A percentile compares a stretch with the other conserved stretches of the same genome.
These are phyloP conservation scores for Oreochromis niloticus DNA, from an alignment of 2,113 vertebrate species.

Conservation along the genomic window DNA sequence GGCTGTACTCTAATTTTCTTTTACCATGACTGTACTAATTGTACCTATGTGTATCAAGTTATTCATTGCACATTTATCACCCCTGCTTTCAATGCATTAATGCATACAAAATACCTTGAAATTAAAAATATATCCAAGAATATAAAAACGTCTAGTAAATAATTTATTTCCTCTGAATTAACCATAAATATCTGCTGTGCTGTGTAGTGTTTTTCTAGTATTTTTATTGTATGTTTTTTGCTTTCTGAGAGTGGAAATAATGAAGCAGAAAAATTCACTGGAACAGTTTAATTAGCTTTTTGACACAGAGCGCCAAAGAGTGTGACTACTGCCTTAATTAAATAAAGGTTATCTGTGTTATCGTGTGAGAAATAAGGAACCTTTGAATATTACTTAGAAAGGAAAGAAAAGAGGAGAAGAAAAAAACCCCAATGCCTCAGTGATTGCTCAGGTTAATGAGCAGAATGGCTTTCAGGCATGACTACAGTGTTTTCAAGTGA, in stretches of 20 bases:
- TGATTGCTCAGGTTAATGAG: neutral
- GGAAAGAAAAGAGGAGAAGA: neutral
- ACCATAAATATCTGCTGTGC: neutral
- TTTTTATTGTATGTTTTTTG: neutral
- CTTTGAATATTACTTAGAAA: neutral
- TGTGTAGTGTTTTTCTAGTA: neutral
- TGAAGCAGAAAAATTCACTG: neutral
- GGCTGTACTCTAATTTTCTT: neutral
- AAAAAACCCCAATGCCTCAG: neutral
- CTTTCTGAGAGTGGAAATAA: neutral
- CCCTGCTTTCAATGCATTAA: neutral
- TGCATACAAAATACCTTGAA: neutral
- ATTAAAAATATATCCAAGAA: neutral
- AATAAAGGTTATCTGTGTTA: constrained; percentile 13
- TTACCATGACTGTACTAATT: neutral
- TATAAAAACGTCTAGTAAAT: neutral
- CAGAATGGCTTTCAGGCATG: constrained; percentile 21
- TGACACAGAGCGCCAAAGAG: neutral
- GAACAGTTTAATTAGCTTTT: constrained; percentile 30
- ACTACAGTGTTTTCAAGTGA: constrained; percentile 37
- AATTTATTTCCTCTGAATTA: neutral
- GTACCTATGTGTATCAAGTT: neutral
- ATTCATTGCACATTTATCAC: neutral
- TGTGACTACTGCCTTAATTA: neutral
- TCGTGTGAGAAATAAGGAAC: neutral